These are phyloP conservation scores for Galerucella pusilla DNA, from an alignment of 2,888 invertebrate species.

Conservation along the genomic window DNA sequence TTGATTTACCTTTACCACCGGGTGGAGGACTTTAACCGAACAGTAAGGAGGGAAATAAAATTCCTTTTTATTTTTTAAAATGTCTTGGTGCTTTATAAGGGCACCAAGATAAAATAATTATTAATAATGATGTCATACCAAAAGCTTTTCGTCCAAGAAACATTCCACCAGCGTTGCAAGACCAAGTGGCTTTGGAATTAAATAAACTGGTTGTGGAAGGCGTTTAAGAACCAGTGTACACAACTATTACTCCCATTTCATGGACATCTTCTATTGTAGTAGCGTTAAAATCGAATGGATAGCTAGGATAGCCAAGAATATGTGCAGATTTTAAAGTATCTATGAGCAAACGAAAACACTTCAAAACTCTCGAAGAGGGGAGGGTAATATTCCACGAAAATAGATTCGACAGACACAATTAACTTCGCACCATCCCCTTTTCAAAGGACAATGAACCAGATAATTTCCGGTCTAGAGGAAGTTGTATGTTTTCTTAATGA, in stretches of 20 bases:
- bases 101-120: background rate
- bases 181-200: slow-evolving; percentile 20
- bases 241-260: slow-evolving; percentile 9
- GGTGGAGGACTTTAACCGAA: slow-evolving; percentile 20
- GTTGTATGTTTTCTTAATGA: slow-evolving; percentile 26
- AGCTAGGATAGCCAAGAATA: background rate
- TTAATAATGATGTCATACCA: too few relatives aligned
- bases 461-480: slow-evolving; percentile 28
- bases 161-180: background rate
- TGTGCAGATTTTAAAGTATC: slow-evolving; percentile 33
- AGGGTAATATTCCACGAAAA: slow-evolving; percentile 8
- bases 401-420: slow-evolving; percentile 16
- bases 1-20: slow-evolving; percentile 34
- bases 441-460: slow-evolving; percentile 39
- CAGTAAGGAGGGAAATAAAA: too few relatives aligned
- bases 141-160: too few relatives aligned
- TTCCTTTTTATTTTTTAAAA: too few relatives aligned
- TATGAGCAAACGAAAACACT: slow-evolving; percentile 35
- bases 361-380: slow-evolving; percentile 23
- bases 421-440: slow-evolving; percentile 39
- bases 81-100: background rate
- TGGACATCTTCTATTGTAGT: slow-evolving; percentile 19
- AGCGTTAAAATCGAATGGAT: too few relatives aligned
- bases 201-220: background rate
- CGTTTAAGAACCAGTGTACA: background rate